Base-by-base conservation (phyloP, 2,888 invertebrate genomes). In the Callimorpha dominula region DNA sequence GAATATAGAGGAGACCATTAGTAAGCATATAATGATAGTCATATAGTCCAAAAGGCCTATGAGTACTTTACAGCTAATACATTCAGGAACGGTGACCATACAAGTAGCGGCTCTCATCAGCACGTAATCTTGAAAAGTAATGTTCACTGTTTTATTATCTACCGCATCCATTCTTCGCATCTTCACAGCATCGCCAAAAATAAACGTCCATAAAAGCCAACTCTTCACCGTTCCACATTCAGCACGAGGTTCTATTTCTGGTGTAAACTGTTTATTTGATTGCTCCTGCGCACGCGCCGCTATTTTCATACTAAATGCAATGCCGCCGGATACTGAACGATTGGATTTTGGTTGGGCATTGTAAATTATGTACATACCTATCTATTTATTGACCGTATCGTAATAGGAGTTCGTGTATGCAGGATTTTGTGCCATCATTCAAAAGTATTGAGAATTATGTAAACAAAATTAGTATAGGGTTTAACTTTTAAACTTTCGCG, bases 241-340 rank as follows among this genome's bases (percentile, higher is more conserved):
- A 90, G 89, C 89, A 86, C 89, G 89, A 84, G 83, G 76, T 78
- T 87, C 91, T 92, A 93, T 93, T 93, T 92, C 85, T 85, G 89
- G 83, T 82, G 87, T 88, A 89, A 90, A 90, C 88, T 90, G 92
- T 92, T 91, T 90, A 89, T 89, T 87, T 85, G 80, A 86, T 78
- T 83, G 69, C 75, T 74, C 74, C 85, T 83, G 90, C 91, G 90
- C 88, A 85, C 85, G 87, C 89, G 89, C 88, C 80, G 87, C 92
- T 94, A 94, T 93, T 94, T 93, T 84, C 87, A 90, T 81, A 81
- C 93, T 93, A 92, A 89, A 93, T 91, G 90, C 92, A 92, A 91
- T 90, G 85, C 90, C 91, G 87, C 91, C 90, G 92, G 92, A 92
- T 92, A 91, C 88, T 87, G 88, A 81, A 80, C 75, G 86, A 88